Percentiles rank a stretch among this genome's conserved stretches.
phyloP scores from a whole-genome alignment of 2,113 vertebrate genomes.

The Leptosomus discolor region DNA sequence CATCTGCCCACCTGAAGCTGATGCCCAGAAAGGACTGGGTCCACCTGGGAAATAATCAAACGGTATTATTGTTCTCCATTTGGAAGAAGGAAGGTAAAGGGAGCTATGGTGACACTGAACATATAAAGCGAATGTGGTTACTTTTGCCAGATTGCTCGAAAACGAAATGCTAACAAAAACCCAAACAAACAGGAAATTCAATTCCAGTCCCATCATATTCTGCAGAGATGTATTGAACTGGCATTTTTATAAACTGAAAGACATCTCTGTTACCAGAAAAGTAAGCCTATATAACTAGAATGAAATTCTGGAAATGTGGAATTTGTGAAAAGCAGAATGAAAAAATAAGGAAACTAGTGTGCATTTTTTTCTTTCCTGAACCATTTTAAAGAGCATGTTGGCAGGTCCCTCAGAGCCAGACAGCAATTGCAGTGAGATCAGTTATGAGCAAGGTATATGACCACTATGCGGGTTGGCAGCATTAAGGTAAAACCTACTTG shows the following conservation, averaged over 20 bases:
- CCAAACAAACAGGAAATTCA: neutral
- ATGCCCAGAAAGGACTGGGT: neutral
- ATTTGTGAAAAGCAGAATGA: neutral
- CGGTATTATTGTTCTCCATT: accelerated
- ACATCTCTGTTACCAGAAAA: neutral
- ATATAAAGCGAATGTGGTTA: neutral
- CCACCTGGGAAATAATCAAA: neutral
- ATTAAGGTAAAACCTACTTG: neutral
- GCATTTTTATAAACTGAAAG: neutral
- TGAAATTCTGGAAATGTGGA: neutral
- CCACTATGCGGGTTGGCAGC: neutral
- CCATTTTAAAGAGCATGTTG: neutral
- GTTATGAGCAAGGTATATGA: neutral
- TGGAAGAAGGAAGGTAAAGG: neutral
- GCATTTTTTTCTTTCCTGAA: neutral
- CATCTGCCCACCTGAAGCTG: neutral
- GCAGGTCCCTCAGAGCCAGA: neutral
- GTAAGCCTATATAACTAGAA: neutral
- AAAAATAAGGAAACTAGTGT: neutral
- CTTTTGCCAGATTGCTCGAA: neutral
- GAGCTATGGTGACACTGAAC: neutral
- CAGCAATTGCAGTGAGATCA: neutral
- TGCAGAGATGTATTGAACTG: neutral
- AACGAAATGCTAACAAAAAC: neutral
- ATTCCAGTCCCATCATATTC: neutral